Percentiles rank a stretch among this genome's conserved stretches.
These are phyloP conservation scores for Microchirus variegatus DNA, from an alignment of 2,797 vertebrate species.

Conservation along the genomic window DNA sequence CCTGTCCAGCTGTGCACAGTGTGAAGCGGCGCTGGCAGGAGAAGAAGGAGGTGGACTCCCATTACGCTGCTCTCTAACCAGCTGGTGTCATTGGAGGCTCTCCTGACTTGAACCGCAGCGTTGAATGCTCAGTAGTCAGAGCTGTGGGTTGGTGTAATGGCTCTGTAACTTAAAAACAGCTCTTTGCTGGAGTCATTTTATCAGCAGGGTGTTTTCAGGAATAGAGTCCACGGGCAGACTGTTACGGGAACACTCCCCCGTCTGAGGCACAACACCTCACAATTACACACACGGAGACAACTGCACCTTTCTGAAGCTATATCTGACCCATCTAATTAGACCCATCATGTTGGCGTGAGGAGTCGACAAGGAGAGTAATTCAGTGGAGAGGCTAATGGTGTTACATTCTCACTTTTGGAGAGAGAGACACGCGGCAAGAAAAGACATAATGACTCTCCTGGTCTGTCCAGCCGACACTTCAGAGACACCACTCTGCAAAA, in stretches of 20 bases:
- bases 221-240: conserved; percentile 26
- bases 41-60: conserved; percentile 43
- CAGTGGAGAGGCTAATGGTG: conserved; percentile 31
- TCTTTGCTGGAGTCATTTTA: conserved; percentile 56
- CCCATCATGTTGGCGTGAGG: conserved; percentile 20
- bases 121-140: conserved; percentile 60
- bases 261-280: not conserved
- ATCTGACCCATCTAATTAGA: conserved; percentile 51
- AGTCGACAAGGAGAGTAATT: conserved; percentile 30
- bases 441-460: conserved; percentile 39
- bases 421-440: conserved; percentile 29
- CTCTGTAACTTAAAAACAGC: conserved; percentile 58
- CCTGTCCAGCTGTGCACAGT: conserved; percentile 76
- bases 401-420: conserved; percentile 50
- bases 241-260: conserved; percentile 30
- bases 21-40: conserved; percentile 54
- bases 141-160: conserved; percentile 44
- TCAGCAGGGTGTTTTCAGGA: conserved; percentile 49
- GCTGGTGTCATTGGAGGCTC: conserved; percentile 70
- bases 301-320: conserved; percentile 15
- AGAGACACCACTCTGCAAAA: conserved; percentile 29
- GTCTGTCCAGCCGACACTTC: conserved; percentile 31
- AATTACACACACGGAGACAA: conserved; percentile 1
- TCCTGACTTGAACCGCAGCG: conserved; percentile 53
- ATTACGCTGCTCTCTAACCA: conserved; percentile 40